A percentile compares a stretch with the other conserved stretches of the same genome.
Evolutionary conservation across 1,140 invertebrate genomes (phyloP).

Genomic region (Monochamus saltuarius): DNA sequence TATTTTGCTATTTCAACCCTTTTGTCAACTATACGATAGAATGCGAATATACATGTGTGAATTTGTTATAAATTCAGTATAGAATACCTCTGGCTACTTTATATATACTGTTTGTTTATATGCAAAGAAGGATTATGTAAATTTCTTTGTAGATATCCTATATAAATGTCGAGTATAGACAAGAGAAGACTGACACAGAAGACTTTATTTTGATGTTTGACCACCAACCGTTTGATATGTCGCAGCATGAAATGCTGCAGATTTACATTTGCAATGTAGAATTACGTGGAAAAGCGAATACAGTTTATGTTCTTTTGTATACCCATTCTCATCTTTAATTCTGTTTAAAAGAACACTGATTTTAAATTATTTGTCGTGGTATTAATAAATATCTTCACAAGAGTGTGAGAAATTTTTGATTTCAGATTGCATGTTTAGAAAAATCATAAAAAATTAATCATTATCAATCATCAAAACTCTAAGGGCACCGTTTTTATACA

Average conservation of each 20-base stretch:
- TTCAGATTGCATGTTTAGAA: no score
- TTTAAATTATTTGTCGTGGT: neutral
- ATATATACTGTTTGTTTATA: slow-evolving; percentile 11
- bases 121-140: slow-evolving; percentile 23
- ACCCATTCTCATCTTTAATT: slow-evolving; percentile 19
- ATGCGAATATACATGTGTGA: no score
- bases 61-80: slow-evolving; percentile 3
- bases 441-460: no score
- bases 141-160: slow-evolving; percentile 13
- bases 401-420: neutral
- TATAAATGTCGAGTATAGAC: slow-evolving; percentile 24
- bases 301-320: slow-evolving; percentile 29
- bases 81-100: neutral
- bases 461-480: no score
- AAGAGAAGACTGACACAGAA: slow-evolving; percentile 28
- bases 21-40: no score
- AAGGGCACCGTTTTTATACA: no score
- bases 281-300: slow-evolving; percentile 18
- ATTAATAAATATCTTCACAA: neutral
- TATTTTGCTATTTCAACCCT: no score
- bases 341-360: neutral
- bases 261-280: slow-evolving; percentile 19
- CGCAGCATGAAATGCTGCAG: slow-evolving; percentile 14
- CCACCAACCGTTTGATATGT: slow-evolving; percentile 31
- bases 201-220: slow-evolving; percentile 42